Evolutionary conservation across 2,113 vertebrate genomes (phyloP).

Genomic region (Ictalurus punctatus): DNA sequence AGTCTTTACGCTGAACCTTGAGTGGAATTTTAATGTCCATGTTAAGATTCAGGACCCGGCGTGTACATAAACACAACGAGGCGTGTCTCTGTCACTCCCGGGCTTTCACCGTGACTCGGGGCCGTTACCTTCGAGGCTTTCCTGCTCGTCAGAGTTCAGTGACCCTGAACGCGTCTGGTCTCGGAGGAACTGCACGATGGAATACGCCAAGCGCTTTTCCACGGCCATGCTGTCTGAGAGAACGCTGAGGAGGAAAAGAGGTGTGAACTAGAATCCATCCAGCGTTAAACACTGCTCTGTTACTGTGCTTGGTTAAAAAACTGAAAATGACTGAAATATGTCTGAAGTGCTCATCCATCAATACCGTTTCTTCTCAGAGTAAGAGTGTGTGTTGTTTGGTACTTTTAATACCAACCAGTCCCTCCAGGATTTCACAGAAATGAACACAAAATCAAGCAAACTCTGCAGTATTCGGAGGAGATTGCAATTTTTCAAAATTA

Average conservation of each 20-base stretch:
- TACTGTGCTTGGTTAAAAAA: background rate
- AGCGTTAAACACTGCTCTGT: background rate
- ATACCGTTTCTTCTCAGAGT: background rate
- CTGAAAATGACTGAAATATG: background rate
- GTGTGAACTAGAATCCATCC: conserved; percentile 43
- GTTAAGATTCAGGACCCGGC: background rate
- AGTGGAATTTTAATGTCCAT: background rate
- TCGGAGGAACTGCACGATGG: conserved; percentile 93
- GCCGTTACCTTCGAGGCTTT: conserved; percentile 91
- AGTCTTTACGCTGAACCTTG: background rate
- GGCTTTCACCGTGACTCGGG: background rate
- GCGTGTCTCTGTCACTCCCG: background rate
- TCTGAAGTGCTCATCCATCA: background rate
- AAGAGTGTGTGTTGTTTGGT: background rate
- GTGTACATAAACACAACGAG: background rate
- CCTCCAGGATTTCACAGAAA: no score
- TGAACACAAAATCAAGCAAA: no score
- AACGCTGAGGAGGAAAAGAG: conserved; percentile 41
- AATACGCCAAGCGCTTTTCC: conserved; percentile 90
- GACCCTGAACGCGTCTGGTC: conserved; percentile 89
- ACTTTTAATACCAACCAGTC: no score
- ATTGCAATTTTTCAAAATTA: no score
- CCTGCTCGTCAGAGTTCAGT: conserved; percentile 92
- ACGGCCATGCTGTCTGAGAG: conserved; percentile 84
- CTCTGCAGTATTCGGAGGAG: no score